Conservation (phyloP, 2,797 vertebrate genomes). For the Gymnopithys bicolor region DNA sequence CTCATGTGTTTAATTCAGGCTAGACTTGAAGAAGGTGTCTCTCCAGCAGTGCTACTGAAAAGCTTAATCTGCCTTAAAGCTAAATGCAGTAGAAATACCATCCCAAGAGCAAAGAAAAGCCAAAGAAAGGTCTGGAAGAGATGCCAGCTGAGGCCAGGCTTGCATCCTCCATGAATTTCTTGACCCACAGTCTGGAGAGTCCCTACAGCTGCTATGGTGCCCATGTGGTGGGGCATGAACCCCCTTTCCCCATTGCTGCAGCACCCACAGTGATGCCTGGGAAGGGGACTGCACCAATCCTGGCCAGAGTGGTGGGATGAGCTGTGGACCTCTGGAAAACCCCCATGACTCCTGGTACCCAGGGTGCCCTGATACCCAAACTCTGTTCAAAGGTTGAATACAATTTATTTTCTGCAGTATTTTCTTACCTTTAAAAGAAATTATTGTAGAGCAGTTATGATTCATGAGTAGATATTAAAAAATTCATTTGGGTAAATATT, state of each 20-base stretch:
- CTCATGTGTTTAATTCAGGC: not conserved
- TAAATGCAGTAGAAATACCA: not conserved
- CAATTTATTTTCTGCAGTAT: not conserved
- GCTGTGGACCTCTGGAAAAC: not conserved
- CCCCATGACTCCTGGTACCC: not conserved
- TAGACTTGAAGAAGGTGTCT: not conserved
- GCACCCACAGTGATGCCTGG: not conserved
- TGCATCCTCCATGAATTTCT: not conserved
- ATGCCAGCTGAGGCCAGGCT: not conserved
- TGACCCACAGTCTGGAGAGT: not conserved
- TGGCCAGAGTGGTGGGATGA: not conserved
- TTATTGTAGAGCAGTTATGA: not conserved
- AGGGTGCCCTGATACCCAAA: not conserved
- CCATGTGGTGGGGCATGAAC: accelerated
- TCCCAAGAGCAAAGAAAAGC: not conserved
- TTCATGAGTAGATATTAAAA: conserved; percentile 45
- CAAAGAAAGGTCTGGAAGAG: not conserved
- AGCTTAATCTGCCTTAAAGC: not conserved
- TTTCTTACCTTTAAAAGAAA: not conserved
- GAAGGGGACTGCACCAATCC: not conserved
- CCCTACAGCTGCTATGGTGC: not conserved
- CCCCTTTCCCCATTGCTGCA: accelerated
- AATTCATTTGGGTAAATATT: conserved; percentile 58
- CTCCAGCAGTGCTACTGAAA: not conserved
- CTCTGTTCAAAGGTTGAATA: not conserved